Base-by-base conservation (phyloP, 2,113 vertebrate species). In the Notiomystis cincta region DNA sequence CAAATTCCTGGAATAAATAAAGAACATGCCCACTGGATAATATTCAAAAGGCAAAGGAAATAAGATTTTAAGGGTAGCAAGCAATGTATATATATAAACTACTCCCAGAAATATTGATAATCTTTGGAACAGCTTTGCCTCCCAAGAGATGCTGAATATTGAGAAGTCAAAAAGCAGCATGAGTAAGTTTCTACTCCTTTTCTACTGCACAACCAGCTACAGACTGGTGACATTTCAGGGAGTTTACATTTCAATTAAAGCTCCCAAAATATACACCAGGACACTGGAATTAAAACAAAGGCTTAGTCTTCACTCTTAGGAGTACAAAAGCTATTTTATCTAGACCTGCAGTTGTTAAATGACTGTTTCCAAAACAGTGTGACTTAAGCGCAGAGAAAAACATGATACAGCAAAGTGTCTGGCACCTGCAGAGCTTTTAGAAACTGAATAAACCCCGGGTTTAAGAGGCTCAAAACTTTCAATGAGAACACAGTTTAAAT, bases 241-340 rank as follows among this genome's bases (percentile, higher is more conserved):
- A 91, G 94, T 90, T 94, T 94, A 91, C 67, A 91, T 96, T 96
- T 91, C 87, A 96, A 94, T 95, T 93, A 95, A 82, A 90, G 89
- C 30, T 91, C 95, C 84, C 72, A 93, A 93, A 96, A 96, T 72
- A 96, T 33, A 95, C 92, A 91, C 56, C 51, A 78, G 85, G 15
- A 62, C 4, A 3, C 2, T 73, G 93, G 85, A 96, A 94, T 88
- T 92, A 90, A 96, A 97, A 93, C 87, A 96, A 96, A 93, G 54
- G 79, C 85, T 78, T 48, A 37, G 56, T 30, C 60, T 90, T 94
- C 37, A 60, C 92, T 70, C 47, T 40, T 35, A 28, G 4, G 40
- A 87, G 44, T 16, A 71, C 64, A 86, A 94, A 90, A 92, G 40
- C 51, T 90, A 40, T 90, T 96, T 95, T 83, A 90, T 94, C 89